These are phyloP conservation scores for Ectropis grisescens DNA, from an alignment of 1,140 invertebrate species.

Conservation along the genomic window DNA sequence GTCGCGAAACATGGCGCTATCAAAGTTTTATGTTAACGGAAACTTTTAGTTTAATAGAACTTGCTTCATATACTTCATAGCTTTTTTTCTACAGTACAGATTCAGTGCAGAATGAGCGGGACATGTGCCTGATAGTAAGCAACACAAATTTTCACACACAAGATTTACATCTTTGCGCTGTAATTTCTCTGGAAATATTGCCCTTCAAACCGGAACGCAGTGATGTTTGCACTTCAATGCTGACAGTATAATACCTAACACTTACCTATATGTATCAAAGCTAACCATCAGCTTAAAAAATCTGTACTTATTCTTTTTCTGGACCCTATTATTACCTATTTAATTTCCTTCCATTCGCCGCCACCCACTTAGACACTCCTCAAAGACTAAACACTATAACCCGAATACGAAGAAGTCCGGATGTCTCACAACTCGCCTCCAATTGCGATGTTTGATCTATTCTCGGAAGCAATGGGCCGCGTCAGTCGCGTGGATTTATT, in stretches of 20 bases:
- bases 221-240: no score
- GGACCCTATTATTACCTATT: not conserved
- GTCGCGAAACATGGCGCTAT: no score
- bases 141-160: not conserved
- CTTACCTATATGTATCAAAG: not conserved
- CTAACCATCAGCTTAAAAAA: not conserved
- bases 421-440: constrained; percentile 25
- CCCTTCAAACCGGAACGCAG: no score
- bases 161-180: not conserved
- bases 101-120: no score
- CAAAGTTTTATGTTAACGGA: no score
- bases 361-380: constrained; percentile 8
- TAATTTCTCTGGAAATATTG: no score
- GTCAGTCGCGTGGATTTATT: constrained; percentile 28
- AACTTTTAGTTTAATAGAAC: not conserved
- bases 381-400: constrained; percentile 4
- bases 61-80: not conserved
- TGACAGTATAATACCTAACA: not conserved
- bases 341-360: not conserved
- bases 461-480: constrained; percentile 36
- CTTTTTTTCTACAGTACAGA: not conserved
- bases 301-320: not conserved
- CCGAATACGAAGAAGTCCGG: constrained; percentile 23
- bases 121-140: no score
- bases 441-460: constrained; percentile 55